Percentiles rank a stretch among this genome's conserved stretches.
Evolutionary conservation across 2,797 vertebrate species (phyloP).

Genomic region (Siniperca obscura): DNA sequence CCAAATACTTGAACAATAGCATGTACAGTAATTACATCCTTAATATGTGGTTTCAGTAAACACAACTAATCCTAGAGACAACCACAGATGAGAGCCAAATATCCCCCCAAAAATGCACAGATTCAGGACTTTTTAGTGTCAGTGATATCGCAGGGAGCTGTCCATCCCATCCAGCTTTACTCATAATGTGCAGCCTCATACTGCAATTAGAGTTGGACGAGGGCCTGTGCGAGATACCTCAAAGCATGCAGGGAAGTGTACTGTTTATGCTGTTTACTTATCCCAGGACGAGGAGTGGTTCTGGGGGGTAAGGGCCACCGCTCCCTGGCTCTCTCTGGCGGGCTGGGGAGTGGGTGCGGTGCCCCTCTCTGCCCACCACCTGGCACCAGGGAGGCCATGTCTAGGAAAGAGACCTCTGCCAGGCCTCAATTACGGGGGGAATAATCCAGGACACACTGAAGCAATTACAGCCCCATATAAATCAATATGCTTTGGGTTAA

Average conservation of each 20-base stretch:
- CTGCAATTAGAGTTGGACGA: constrained; percentile 42
- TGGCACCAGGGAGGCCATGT: constrained; percentile 78
- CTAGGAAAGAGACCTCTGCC: constrained; percentile 80
- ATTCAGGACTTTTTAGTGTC: constrained; percentile 25
- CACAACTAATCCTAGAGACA: constrained; percentile 41
- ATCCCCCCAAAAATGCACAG: constrained; percentile 23
- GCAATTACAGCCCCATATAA: constrained; percentile 86
- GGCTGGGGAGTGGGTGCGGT: constrained; percentile 66
- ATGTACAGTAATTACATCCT: constrained; percentile 52
- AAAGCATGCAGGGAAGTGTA: constrained; percentile 36
- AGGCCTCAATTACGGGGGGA: constrained; percentile 85
- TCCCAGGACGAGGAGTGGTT: constrained; percentile 30
- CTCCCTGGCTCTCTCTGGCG: constrained; percentile 46
- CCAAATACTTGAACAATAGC: constrained; percentile 66
- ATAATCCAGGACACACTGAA: constrained; percentile 88
- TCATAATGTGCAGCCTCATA: constrained; percentile 40
- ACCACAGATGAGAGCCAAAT: constrained; percentile 27
- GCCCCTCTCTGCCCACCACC: constrained; percentile 77
- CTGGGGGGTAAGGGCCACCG: constrained; percentile 35
- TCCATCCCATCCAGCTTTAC: constrained; percentile 21
- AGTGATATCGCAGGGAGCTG: constrained; percentile 23
- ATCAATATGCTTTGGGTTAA: constrained; percentile 85
- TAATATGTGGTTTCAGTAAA: constrained; percentile 54
- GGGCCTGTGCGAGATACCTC: constrained; percentile 34
- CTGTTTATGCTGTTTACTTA: constrained; percentile 56